Conservation (phyloP, 2,113 vertebrate species). For the Eretmodus cyanostictus region DNA sequence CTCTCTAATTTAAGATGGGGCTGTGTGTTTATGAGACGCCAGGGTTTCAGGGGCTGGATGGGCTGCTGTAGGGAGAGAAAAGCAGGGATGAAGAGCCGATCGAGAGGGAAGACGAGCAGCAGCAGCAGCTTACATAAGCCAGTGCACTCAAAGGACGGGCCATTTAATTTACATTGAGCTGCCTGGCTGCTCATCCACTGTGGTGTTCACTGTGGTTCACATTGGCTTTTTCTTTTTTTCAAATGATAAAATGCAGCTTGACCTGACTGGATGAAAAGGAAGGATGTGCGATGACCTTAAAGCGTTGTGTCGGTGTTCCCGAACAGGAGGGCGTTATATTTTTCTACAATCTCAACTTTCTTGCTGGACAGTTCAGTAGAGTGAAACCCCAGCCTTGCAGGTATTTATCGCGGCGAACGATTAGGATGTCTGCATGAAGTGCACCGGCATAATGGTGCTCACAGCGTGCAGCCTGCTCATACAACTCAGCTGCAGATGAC, state of each 20-base stretch:
- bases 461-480: not conserved
- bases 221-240: not conserved
- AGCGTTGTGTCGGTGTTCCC: not conserved
- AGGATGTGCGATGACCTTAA: not conserved
- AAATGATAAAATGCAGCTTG: conserved; percentile 29
- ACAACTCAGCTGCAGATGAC: not conserved
- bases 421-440: not conserved
- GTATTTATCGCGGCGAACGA: not conserved
- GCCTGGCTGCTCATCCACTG: conserved; percentile 26
- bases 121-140: conserved; percentile 66
- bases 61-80: conserved; percentile 41
- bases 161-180: conserved; percentile 61
- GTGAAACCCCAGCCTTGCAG: not conserved
- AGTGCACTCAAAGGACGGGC: conserved; percentile 56
- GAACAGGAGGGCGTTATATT: not conserved
- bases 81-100: conserved; percentile 31
- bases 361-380: not conserved
- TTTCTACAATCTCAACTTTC: conserved; percentile 17
- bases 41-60: conserved; percentile 31
- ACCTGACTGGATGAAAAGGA: not conserved
- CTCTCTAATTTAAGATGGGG: conserved; percentile 28
- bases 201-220: conserved; percentile 35
- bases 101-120: conserved; percentile 10
- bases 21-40: conserved; percentile 10
- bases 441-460: not conserved